Conservation (phyloP, 1,140 invertebrate species). For the Leptopilina boulardi region DNA sequence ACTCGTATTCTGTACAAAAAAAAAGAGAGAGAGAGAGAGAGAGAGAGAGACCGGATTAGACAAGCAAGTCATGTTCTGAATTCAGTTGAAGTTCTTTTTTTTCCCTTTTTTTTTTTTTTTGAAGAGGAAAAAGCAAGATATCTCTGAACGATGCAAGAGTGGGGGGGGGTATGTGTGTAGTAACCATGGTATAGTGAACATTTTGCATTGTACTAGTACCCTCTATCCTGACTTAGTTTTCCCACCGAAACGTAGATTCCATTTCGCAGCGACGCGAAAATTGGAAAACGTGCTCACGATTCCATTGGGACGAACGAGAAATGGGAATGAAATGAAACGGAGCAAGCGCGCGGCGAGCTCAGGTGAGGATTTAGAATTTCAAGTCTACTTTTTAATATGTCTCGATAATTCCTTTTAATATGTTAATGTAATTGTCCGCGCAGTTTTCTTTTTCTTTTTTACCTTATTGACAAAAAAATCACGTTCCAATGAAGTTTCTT, state of each 20-base stretch:
- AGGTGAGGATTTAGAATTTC: conserved; percentile 48
- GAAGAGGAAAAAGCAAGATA: conserved; percentile 20
- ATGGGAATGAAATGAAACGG: conserved; percentile 58
- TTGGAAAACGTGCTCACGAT: conserved; percentile 57
- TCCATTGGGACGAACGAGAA: conserved; percentile 42
- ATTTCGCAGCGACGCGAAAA: conserved; percentile 55
- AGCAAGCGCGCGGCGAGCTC: conserved; percentile 51
- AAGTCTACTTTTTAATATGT: conserved; percentile 53
- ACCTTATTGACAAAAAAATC: background rate
- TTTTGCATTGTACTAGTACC: conserved; percentile 52
- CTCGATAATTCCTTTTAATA: conserved; percentile 54
- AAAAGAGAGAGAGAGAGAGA: too few species aligned
- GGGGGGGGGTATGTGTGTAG: too few species aligned
- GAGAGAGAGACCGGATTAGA: background rate
- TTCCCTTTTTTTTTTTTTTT: background rate
- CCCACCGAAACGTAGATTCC: conserved; percentile 53
- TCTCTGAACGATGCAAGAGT: background rate
- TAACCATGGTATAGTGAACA: conserved; percentile 39
- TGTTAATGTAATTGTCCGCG: conserved; percentile 57
- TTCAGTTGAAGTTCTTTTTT: background rate
- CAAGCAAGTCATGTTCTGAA: conserved; percentile 18
- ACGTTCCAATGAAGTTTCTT: too few species aligned
- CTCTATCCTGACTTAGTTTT: conserved; percentile 52
- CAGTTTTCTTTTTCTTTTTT: background rate
- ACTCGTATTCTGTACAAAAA: background rate